Conservation (phyloP, 64 coral and sea anemone genomes). For the Orbicella faveolata region DNA sequence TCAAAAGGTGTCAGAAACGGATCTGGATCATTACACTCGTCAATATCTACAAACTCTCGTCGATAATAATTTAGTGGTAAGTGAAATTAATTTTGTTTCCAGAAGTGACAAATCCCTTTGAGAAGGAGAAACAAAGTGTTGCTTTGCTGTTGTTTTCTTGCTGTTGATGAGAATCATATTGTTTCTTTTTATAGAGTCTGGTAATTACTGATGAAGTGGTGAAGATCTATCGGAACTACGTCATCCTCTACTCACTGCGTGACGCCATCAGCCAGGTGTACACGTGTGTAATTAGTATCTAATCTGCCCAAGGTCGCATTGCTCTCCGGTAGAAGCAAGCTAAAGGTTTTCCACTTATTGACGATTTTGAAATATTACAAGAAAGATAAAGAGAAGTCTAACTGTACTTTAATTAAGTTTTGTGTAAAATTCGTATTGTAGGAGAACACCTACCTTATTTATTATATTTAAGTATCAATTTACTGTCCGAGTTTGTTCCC, state of each 20-base stretch:
- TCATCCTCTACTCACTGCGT: background rate
- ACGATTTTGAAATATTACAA: background rate
- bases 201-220: conserved; percentile 4
- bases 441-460: too few species aligned
- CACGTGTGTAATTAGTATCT: background rate
- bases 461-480: too few species aligned
- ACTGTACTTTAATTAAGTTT: background rate
- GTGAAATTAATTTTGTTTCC: background rate
- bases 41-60: conserved; percentile 9
- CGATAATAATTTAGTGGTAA: background rate
- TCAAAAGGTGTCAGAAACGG: background rate
- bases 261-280: background rate
- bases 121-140: background rate
- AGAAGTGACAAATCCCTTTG: background rate
- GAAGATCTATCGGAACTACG: conserved; percentile 22
- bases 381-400: background rate
- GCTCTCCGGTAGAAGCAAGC: background rate
- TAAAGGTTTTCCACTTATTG: background rate
- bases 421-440: too few species aligned
- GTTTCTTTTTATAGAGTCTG: background rate
- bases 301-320: background rate
- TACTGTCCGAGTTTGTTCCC: too few species aligned
- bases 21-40: conserved; percentile 1
- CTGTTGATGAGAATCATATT: background rate
- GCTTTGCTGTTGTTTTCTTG: background rate